Evolutionary conservation across 1,140 invertebrate species (phyloP), one percentile per base, ranked within the genome.

Genomic region (Maconellicoccus hirsutus): DNA sequence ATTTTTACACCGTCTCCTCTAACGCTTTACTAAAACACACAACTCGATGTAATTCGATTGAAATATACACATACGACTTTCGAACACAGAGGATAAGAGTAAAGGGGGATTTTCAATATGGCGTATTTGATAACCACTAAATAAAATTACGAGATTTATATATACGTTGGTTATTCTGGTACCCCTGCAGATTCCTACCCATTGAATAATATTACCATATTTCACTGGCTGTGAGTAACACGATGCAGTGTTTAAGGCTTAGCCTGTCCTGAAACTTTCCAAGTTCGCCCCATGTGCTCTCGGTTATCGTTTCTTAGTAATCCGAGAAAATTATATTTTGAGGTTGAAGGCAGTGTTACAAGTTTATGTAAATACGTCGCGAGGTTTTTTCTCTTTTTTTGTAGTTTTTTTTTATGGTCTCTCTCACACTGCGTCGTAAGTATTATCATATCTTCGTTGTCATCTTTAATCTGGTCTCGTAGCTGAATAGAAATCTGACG

Each of bases 221-320:
- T 52, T 52, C 42, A 52, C 42, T 52, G 12, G 16, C 12, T 14
- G 10, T 16, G 42, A 16, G 42, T 52, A 52, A 52, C 42, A 52
- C 42, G 42, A 52, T 19, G 10, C n/a, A 14, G 42, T 52, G 42
- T 52, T 52, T 52, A 52, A 52, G n/a, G 42, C 42, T 52, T 52
- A 52, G 42, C 42, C 42, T 52, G 42, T 52, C 42, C 42, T 19
- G 42, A 52, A 52, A 52, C 6, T 19, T 52, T 52, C 42, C 12
- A 14, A 52, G n/a, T 52, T 52, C 42, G 42, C 42, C 42, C 42
- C 42, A 52, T 52, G 42, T 52, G 42, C 42, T 19, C 42, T 14
- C n/a, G 42, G 42, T 52, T 52, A 52, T 52, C 42, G 42, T 52
- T 52, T 52, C n/a, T 52, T 52, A 52, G 42, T 52, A 52, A 52